Conservation (phyloP, 2,113 vertebrate genomes). For the Gallinago media region DNA sequence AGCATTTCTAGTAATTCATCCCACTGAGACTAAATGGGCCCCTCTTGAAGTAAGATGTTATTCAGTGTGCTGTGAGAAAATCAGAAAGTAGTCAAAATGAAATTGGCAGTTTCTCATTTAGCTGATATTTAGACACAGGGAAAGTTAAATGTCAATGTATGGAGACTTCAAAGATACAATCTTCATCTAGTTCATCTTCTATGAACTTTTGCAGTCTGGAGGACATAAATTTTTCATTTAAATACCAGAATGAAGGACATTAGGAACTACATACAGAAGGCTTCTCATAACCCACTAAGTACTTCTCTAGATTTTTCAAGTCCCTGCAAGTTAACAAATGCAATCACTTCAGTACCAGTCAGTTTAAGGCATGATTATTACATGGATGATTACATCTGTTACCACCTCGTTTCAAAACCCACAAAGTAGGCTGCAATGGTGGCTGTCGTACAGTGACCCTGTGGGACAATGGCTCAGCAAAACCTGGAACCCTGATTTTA, state of each 20-base stretch:
- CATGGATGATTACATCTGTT: background rate
- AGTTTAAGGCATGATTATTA: background rate
- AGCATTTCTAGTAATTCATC: background rate
- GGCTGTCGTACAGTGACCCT: background rate
- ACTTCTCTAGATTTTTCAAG: background rate
- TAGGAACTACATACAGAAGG: background rate
- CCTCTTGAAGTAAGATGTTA: background rate
- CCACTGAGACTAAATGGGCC: background rate
- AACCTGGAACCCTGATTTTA: background rate
- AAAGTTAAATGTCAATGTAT: background rate
- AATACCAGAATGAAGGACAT: background rate
- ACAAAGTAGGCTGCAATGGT: rapidly evolving
- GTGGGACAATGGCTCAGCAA: background rate
- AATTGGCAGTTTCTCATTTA: background rate
- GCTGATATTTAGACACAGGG: background rate
- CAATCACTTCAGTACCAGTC: background rate
- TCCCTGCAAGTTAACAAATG: background rate
- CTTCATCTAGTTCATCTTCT: background rate
- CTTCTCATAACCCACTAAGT: background rate
- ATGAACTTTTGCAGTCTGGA: background rate
- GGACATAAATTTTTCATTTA: background rate
- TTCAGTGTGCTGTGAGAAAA: background rate
- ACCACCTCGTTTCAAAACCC: background rate
- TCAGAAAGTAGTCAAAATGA: background rate
- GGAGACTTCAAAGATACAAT: background rate